Base-by-base conservation (phyloP, 2,113 vertebrate species). In the Podocnemis expansa region DNA sequence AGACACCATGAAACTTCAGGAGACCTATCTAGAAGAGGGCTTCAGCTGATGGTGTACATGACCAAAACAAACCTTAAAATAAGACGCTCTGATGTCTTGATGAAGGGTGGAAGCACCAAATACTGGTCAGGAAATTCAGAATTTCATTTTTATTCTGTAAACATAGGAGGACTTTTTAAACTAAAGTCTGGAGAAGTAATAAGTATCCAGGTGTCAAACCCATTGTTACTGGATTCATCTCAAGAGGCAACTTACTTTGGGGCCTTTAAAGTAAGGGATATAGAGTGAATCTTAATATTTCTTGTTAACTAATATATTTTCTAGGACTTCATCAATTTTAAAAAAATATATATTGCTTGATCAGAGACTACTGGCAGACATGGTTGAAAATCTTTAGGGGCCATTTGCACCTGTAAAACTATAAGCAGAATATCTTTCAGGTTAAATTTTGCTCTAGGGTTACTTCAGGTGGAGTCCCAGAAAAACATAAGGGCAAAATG, bases 91-190 rank as follows among this genome's bases (percentile, higher is more conserved):
- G 92, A 94, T 67, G 97, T 98, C 96, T 96, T 98, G 83, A 99
- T 99, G 98, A 99, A 99, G 96, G 99, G 98, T 45, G 99, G 99
- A 81, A 99, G 99, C 94, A 99, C 99, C 89, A 98, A 99, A 93
- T 98, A 98, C 88, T 99, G 99, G 98, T 98, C 98, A 81, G 98
- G 98, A 81, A 97, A 97, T 78, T 98, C 97, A 2, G 98, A 98
- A 88, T 99, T 98, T 85, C 99, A 99, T 97, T 99, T 99, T 98
- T 99, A 99, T 97, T 99, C 99, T 79, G 98, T 99, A 91, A 99
- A 99, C 27, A 98, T 99, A 85, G 99, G 99, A 88, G 98, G 99
- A 1, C 98, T 99, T 84, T 98, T 99, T 84, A 98, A 96, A 78
- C 96, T 99, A 80, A 98, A 98, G 21, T 94, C 97, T 1, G 99